Evolutionary conservation across 2,888 invertebrate species (phyloP), one percentile per base, ranked within the genome.

Genomic region (Yponomeuta malinellus): DNA sequence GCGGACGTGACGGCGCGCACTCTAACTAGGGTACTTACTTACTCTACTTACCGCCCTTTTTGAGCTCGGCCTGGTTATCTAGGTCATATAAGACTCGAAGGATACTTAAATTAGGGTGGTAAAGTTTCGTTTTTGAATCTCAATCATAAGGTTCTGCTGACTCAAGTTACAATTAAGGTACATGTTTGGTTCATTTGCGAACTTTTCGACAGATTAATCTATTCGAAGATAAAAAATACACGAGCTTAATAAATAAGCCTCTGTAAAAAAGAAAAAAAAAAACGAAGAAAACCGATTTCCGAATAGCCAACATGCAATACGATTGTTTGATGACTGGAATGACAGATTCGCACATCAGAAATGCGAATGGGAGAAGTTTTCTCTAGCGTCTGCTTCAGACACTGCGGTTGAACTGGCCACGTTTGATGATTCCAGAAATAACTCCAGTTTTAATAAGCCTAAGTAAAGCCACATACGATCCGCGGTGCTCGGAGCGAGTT

Each of bases 391-490:
- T 59, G 52, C 15, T 15, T 15, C 15, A 10, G n/a, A 15, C 68
- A 37, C 68, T 52, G 52, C 59, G 31, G 29, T 33, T n/a, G 10
- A 70, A 66, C 48, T 66, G 31, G 65, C 10, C 48, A 33, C 70
- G 65, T 66, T 70, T 63, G 82, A 84, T 82, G 78, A 79, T 77
- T 79, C 81, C 77, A 82, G 79, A 81, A 83, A 82, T 83, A 83
- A 82, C 81, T 76, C 78, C 76, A 76, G 79, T 82, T 82, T 82
- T 83, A 81, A 84, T 85, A 83, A 83, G 81, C 80, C 74, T 74
- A 80, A 78, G 81, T 84, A 79, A 76, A 78, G 43, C 9, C 43
- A 6, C 43, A 43, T 43, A 43, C 6, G 43, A 77, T 76, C 74
- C 77, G 77, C 43, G 63, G 48, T 68, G 48, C 68, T 68, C 68